Percentiles rank a stretch among this genome's conserved stretches.
Conservation (phyloP, 2,888 invertebrate species). For the Heteromyza rotundicornis region DNA sequence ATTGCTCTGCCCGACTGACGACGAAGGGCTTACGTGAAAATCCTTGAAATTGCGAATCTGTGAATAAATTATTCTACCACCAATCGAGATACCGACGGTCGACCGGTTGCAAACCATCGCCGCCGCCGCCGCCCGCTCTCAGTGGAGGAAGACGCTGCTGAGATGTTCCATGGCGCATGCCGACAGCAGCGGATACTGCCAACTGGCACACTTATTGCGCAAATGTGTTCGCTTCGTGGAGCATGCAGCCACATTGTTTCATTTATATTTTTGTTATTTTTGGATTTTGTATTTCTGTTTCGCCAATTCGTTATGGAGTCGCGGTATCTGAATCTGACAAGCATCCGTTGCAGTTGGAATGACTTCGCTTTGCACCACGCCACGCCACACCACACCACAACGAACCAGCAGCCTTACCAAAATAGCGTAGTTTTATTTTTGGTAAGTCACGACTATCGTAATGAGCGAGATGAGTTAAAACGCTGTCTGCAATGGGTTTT, state of each 20-base stretch:
- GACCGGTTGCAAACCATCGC: neutral
- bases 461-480: slow-evolving; percentile 35
- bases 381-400: neutral
- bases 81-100: neutral
- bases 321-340: neutral
- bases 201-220: slow-evolving; percentile 51
- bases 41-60: slow-evolving; percentile 45
- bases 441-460: slow-evolving; percentile 53
- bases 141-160: neutral
- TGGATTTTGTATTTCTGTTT: slow-evolving; percentile 20
- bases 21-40: slow-evolving; percentile 26
- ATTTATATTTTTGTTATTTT: neutral
- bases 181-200: neutral
- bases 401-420: neutral
- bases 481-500: neutral
- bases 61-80: slow-evolving; percentile 48
- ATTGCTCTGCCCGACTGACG: slow-evolving; percentile 9
- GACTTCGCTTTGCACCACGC: neutral
- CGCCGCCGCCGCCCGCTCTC: neutral
- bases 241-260: slow-evolving; percentile 32
- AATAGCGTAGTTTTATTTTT: slow-evolving; percentile 29
- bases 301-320: slow-evolving; percentile 8
- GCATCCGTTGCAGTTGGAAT: slow-evolving; percentile 2
- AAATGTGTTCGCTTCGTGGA: slow-evolving; percentile 47
- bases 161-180: slow-evolving; percentile 2